Evolutionary conservation across 2,888 invertebrate genomes (phyloP), one percentile per base, ranked within the genome.

Genomic region (Scaeva pyrastri): DNA sequence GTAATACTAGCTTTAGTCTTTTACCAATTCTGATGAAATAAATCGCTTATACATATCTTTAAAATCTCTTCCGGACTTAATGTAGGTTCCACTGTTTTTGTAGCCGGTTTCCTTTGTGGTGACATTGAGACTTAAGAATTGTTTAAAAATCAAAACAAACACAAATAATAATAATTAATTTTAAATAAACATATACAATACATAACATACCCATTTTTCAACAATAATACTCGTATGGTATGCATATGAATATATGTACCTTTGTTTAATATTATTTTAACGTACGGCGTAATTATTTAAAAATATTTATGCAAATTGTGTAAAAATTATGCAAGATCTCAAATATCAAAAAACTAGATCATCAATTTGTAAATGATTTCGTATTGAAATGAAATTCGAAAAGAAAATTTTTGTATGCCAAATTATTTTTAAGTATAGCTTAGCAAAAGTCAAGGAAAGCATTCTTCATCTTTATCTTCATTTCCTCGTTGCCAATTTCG

Each of bases 261-360:
- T 12, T 31, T 50, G 21, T 21, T 50, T 14, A 52, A n/a, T 2
- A 26, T 14, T 14, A 52, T 23, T 14, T 52, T 7, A 60, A n/a
- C 8, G 8, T 45, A 45, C 45, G 26, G 26, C 64, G 64, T 26
- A 64, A 16, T 64, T 64, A 16, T 16, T 16, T 8, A 16, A 31
- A 45, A 26, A 12, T 26, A 64, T 23, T 12, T 45, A 64, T 64
- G 26, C 45, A 64, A 45, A 64, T 26, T 16, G 6, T 14, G 45
- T 26, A 45, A 26, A 45, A n/a, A 45, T 26, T 62, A 14, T n/a
- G 2, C 31, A 43, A 62, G 7, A 62, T 2, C 11, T 11, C 12
- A 43, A 39, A 39, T 19, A 39, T 23, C 23, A 10, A 43, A 23
- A 0, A 60, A 21, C 14, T 62, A n/a, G 43, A 16, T 62, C 23